Conservation (phyloP, 2,888 invertebrate species). For the Limnephilus marmoratus region DNA sequence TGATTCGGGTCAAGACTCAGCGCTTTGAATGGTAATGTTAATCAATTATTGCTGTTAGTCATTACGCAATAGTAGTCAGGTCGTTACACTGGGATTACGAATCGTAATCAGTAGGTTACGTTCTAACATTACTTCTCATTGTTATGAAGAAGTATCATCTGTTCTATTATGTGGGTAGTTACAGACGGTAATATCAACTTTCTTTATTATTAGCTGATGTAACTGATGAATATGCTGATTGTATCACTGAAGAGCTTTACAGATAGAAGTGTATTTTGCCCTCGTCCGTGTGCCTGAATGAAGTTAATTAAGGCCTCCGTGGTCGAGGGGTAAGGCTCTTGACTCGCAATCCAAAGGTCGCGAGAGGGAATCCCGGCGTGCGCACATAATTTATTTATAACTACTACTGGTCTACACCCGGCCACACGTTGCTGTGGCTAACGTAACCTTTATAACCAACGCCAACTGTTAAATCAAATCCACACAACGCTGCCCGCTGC, state of each 20-base stretch:
- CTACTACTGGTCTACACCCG: too few species aligned
- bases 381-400: too few species aligned
- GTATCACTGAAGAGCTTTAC: neutral
- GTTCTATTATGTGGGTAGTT: neutral
- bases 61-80: neutral
- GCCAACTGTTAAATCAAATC: too few species aligned
- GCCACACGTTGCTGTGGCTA: too few species aligned
- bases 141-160: neutral
- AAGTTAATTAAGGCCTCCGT: neutral
- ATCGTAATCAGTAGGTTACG: neutral
- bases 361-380: too few species aligned
- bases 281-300: neutral
- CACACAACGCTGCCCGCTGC: too few species aligned
- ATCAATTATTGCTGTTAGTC: neutral
- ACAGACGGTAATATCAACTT: neutral
- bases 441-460: too few species aligned
- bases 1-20: neutral
- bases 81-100: neutral
- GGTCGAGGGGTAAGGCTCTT: too few species aligned
- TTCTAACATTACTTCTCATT: neutral
- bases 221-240: neutral
- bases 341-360: too few species aligned
- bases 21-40: neutral
- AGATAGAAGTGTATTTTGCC: neutral
- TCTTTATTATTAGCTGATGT: neutral